Percentiles rank a stretch among this genome's conserved stretches.
Conservation (phyloP, 1,140 invertebrate genomes). For the Octopus bimaculoides region DNA sequence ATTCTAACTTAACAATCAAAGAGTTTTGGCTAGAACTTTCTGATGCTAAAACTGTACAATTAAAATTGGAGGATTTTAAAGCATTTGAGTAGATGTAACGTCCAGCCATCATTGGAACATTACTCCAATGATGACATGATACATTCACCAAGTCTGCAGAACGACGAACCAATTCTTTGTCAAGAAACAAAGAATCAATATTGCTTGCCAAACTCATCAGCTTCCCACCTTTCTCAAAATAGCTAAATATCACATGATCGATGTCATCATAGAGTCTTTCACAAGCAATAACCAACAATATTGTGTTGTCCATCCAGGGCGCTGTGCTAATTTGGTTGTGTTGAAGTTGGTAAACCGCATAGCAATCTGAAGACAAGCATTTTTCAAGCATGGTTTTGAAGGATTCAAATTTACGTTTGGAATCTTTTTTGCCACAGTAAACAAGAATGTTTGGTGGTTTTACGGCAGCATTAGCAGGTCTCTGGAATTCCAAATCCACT, state of each 20-base stretch:
- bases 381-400: constrained; percentile 68
- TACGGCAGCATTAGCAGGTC: neutral
- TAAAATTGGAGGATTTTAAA: neutral
- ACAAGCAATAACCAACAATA: constrained; percentile 71
- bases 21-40: neutral
- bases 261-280: constrained; percentile 69
- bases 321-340: constrained; percentile 64
- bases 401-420: constrained; percentile 68
- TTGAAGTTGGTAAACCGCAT: constrained; percentile 72
- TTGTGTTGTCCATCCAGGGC: constrained; percentile 72
- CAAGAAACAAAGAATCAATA: constrained; percentile 75
- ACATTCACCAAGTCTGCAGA: neutral
- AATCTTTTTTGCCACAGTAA: constrained; percentile 69
- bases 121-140: neutral
- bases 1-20: constrained; percentile 10
- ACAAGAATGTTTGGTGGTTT: constrained; percentile 80
- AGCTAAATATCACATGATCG: constrained; percentile 69
- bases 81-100: neutral
- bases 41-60: neutral
- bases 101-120: neutral
- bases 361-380: constrained; percentile 72
- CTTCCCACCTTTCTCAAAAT: constrained; percentile 69
- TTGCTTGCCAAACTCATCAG: constrained; percentile 72
- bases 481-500: neutral
- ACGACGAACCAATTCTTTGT: constrained; percentile 53